Percentiles rank a stretch among this genome's conserved stretches.
phyloP scores from a whole-genome alignment of 1,140 invertebrate genomes.

The Notospermus geniculatus region DNA sequence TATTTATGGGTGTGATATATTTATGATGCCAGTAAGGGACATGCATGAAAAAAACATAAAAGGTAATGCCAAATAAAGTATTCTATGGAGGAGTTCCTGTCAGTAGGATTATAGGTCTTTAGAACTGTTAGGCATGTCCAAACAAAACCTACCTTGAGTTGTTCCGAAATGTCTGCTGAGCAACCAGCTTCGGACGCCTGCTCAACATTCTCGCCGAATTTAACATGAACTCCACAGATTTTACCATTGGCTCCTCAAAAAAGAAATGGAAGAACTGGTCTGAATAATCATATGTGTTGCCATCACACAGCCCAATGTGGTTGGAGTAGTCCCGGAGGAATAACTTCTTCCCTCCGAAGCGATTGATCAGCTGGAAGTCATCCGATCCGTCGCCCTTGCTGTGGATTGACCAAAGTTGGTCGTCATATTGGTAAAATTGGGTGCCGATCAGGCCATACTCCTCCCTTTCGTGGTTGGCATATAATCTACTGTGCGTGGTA shows the following conservation, averaged over 20 bases:
- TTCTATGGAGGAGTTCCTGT: no score
- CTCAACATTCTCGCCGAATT: background rate
- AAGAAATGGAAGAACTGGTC: slow-evolving; percentile 2
- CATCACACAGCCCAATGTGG: slow-evolving; percentile 1
- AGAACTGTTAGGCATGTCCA: no score
- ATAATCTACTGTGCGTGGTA: background rate
- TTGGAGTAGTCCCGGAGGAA: background rate
- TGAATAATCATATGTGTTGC: background rate
- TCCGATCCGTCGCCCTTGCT: background rate
- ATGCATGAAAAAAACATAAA: no score
- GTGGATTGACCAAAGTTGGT: background rate
- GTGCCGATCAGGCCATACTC: background rate
- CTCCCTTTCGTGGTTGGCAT: background rate
- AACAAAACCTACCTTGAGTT: background rate
- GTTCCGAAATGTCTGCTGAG: background rate
- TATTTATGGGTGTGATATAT: no score
- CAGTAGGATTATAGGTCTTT: no score
- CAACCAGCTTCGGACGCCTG: background rate
- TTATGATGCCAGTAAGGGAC: no score
- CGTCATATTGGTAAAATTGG: background rate
- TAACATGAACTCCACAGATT: background rate
- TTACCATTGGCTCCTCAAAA: background rate
- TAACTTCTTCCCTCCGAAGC: background rate
- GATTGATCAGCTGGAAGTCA: background rate
- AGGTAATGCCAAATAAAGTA: no score